Conservation (phyloP, 1,140 invertebrate species). For the Mya arenaria region DNA sequence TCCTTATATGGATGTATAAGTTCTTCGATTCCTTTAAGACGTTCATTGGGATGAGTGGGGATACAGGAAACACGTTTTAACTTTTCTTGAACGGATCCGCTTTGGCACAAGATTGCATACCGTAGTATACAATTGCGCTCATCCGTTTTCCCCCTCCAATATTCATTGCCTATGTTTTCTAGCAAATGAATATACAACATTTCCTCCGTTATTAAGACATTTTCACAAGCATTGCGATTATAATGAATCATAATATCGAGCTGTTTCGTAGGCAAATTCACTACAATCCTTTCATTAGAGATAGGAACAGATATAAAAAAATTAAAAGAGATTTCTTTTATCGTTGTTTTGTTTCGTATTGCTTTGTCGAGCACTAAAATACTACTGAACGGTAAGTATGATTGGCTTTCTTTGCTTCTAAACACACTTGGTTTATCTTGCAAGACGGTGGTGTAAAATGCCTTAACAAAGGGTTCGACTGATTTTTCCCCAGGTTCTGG, state of each 20-base stretch:
- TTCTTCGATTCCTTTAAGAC: conserved; percentile 22
- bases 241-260: not conserved
- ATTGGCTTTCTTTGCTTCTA: not conserved
- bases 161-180: not conserved
- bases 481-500: not conserved
- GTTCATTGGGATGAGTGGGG: conserved; percentile 26
- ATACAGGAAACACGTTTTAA: conserved; percentile 16
- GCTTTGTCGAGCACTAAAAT: conserved; percentile 3
- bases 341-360: not conserved
- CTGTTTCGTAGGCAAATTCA: not conserved
- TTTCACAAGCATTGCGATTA: not conserved
- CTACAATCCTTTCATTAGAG: not conserved
- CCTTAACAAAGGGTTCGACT: not conserved
- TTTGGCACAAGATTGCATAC: not conserved
- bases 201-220: not conserved
- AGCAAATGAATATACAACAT: conserved; percentile 21
- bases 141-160: conserved; percentile 3
- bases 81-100: not conserved
- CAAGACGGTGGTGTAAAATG: not conserved
- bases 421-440: not conserved
- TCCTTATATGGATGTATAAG: conserved; percentile 12
- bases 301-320: not conserved
- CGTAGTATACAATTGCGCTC: conserved; percentile 3
- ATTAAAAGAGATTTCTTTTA: not conserved
- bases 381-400: not conserved